A percentile compares a stretch with the other conserved stretches of the same genome.
phyloP scores from a whole-genome alignment of 1,140 invertebrate species.

The Notospermus geniculatus region DNA sequence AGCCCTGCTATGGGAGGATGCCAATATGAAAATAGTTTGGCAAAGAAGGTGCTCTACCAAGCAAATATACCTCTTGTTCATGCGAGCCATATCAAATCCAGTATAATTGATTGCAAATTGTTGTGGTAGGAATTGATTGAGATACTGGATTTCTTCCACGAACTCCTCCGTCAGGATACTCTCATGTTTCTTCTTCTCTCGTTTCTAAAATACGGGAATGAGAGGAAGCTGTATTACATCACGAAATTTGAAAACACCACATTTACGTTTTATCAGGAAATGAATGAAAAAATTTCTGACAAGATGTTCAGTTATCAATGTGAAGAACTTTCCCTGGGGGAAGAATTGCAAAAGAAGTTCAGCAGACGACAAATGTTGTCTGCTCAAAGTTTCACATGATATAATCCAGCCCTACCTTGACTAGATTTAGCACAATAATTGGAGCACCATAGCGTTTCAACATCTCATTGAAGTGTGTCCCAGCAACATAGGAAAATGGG shows the following conservation, averaged over 20 bases:
- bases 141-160: slow-evolving; percentile 78
- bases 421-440: slow-evolving; percentile 89
- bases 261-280: not conserved
- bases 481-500: slow-evolving; percentile 60
- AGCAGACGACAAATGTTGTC: too few species aligned
- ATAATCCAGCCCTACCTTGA: slow-evolving; percentile 65
- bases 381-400: not conserved
- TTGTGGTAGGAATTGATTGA: slow-evolving; percentile 95
- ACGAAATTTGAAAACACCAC: not conserved
- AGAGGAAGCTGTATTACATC: not conserved
- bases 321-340: not conserved
- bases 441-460: slow-evolving; percentile 88
- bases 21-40: not conserved
- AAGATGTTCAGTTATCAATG: not conserved
- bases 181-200: slow-evolving; percentile 91
- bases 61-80: slow-evolving; percentile 73
- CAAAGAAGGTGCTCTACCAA: not conserved
- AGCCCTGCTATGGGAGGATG: not conserved
- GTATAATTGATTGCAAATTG: slow-evolving; percentile 85
- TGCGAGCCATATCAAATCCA: slow-evolving; percentile 95
- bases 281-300: not conserved
- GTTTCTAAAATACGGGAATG: slow-evolving; percentile 62
- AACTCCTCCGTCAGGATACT: slow-evolving; percentile 85
- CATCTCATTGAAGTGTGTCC: slow-evolving; percentile 88
- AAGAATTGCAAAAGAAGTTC: too few species aligned